Conservation (phyloP, 2,113 vertebrate species). For the Aegotheles bennettii region DNA sequence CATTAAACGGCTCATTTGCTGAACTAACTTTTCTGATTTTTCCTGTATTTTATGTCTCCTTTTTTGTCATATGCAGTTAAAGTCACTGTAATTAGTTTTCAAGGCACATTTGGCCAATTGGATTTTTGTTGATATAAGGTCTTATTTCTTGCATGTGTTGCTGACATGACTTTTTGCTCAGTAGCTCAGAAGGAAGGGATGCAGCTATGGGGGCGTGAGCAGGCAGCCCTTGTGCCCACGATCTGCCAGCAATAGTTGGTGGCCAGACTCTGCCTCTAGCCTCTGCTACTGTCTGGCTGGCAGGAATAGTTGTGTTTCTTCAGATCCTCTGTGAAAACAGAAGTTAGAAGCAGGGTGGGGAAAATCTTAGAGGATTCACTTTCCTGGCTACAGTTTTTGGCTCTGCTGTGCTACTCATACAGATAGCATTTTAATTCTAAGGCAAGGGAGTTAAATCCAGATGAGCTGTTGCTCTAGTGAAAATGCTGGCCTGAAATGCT, state of each 20-base stretch:
- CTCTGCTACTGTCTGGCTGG: background rate
- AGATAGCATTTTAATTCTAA: conserved; percentile 12
- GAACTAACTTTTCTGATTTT: background rate
- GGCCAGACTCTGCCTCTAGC: background rate
- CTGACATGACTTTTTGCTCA: background rate
- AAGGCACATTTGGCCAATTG: background rate
- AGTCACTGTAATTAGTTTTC: background rate
- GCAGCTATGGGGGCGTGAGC: background rate
- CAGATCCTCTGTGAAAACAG: background rate
- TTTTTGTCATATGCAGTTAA: background rate
- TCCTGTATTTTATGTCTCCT: background rate
- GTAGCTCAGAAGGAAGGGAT: background rate
- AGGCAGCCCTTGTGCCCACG: background rate
- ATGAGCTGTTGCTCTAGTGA: background rate
- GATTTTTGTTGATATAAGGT: background rate
- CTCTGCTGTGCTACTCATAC: background rate
- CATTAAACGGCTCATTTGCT: background rate
- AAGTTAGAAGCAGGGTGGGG: background rate
- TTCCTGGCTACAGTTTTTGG: background rate
- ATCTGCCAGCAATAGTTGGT: background rate
- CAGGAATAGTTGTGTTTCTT: background rate
- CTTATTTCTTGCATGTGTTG: background rate
- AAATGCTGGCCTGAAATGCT: conserved; percentile 19
- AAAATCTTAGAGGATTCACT: background rate
- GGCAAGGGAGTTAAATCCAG: background rate